phyloP scores from a whole-genome alignment of 2,888 invertebrate genomes.

The Nesidiocoris tenuis region DNA sequence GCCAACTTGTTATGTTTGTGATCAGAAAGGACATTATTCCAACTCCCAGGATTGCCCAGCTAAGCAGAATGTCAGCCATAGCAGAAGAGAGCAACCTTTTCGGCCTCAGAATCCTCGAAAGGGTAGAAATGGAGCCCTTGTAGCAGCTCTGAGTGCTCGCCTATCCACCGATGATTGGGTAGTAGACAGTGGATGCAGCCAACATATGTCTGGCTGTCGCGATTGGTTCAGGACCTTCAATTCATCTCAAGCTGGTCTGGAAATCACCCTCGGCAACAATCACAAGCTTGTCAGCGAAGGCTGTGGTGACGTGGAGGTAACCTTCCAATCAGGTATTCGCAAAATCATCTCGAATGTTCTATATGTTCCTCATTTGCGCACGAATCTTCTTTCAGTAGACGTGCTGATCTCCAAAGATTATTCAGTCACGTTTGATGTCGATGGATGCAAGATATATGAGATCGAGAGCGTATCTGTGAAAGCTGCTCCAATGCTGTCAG shows the following conservation, averaged over 20 bases:
- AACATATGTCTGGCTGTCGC: slow-evolving; percentile 31
- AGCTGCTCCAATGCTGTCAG: neutral
- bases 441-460: neutral
- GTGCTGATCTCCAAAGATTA: slow-evolving; percentile 46
- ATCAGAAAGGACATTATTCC: neutral
- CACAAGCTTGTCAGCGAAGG: slow-evolving; percentile 25
- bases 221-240: slow-evolving; percentile 28
- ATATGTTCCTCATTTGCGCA: slow-evolving; percentile 49
- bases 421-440: neutral
- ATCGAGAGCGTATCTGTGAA: neutral
- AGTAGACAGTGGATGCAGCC: slow-evolving; percentile 36
- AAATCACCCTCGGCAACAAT: slow-evolving; percentile 27
- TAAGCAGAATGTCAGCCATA: neutral
- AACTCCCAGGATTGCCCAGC: neutral
- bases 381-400: slow-evolving; percentile 50
- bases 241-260: neutral
- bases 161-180: slow-evolving; percentile 14
- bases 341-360: slow-evolving; percentile 37
- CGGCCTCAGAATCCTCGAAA: neutral
- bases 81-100: neutral
- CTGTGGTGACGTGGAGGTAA: slow-evolving; percentile 33
- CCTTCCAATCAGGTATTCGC: slow-evolving; percentile 30
- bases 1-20: no score
- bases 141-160: neutral
- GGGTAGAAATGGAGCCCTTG: neutral